Percentiles rank a stretch among this genome's conserved stretches.
These are phyloP conservation scores for Peromyscus maniculatus DNA, from an alignment of 2,113 vertebrate genomes.

Conservation along the genomic window DNA sequence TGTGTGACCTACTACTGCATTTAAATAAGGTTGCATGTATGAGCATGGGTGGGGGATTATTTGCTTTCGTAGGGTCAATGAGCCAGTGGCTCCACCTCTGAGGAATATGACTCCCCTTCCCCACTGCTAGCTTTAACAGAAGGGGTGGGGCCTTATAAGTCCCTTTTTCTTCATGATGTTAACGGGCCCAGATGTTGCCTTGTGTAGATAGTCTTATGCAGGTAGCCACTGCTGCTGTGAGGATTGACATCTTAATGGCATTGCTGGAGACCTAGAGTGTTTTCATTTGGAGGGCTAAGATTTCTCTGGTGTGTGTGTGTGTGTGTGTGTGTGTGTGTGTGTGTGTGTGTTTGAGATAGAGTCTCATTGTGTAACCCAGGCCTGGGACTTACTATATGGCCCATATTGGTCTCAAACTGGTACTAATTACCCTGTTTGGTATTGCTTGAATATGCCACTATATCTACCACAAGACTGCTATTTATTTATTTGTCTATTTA, in stretches of 20 bases:
- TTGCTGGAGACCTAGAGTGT: background rate
- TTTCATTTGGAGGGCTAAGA: constrained; percentile 30
- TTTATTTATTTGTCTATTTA: background rate
- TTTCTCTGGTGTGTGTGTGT: background rate
- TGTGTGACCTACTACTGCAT: background rate
- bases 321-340: background rate
- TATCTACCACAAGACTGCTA: background rate
- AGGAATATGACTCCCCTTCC: background rate
- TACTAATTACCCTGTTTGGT: background rate
- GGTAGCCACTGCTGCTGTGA: background rate
- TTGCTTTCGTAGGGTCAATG: background rate
- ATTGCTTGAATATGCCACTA: background rate
- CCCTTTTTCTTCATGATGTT: background rate
- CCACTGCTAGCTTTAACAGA: background rate
- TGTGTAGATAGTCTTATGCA: background rate
- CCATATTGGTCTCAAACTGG: background rate
- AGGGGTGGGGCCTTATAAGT: background rate
- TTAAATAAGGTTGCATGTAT: background rate
- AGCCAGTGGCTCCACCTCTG: background rate
- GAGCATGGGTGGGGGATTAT: background rate
- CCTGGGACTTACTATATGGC: background rate
- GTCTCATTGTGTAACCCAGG: background rate
- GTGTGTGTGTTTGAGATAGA: background rate
- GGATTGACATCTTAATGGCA: background rate
- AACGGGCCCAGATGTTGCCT: background rate